phyloP scores from a whole-genome alignment of 2,797 vertebrate genomes.

The Helicolenus hilgendorfi region DNA sequence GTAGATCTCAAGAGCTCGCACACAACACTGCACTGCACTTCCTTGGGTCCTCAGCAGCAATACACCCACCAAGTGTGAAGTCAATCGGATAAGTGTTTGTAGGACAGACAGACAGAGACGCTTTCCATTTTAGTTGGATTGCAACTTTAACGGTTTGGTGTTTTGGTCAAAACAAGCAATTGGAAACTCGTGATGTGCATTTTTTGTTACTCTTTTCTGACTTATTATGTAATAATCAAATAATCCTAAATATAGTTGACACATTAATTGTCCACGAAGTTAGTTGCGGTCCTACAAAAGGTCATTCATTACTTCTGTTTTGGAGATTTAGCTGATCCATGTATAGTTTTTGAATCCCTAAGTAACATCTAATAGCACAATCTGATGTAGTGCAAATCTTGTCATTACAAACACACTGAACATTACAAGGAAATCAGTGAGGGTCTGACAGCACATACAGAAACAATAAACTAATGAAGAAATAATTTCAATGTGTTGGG shows the following conservation, averaged over 20 bases:
- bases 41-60: too few relatives aligned
- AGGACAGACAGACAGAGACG: neutral
- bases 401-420: neutral
- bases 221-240: neutral
- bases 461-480: constrained; percentile 35
- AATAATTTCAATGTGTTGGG: constrained; percentile 48
- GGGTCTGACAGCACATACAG: neutral
- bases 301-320: neutral
- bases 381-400: neutral
- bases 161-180: neutral
- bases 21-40: neutral
- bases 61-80: neutral
- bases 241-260: neutral
- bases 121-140: neutral
- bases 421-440: neutral
- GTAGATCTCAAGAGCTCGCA: neutral
- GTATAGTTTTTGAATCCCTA: neutral
- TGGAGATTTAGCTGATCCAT: neutral
- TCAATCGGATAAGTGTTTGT: too few relatives aligned
- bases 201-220: neutral
- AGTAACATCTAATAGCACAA: neutral
- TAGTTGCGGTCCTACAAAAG: neutral
- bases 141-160: neutral
- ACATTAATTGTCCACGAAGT: neutral
- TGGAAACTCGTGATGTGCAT: neutral